A percentile compares a stretch with the other conserved stretches of the same genome.
Evolutionary conservation across 1,140 invertebrate species (phyloP).

Genomic region (Parasteatoda tepidariorum): DNA sequence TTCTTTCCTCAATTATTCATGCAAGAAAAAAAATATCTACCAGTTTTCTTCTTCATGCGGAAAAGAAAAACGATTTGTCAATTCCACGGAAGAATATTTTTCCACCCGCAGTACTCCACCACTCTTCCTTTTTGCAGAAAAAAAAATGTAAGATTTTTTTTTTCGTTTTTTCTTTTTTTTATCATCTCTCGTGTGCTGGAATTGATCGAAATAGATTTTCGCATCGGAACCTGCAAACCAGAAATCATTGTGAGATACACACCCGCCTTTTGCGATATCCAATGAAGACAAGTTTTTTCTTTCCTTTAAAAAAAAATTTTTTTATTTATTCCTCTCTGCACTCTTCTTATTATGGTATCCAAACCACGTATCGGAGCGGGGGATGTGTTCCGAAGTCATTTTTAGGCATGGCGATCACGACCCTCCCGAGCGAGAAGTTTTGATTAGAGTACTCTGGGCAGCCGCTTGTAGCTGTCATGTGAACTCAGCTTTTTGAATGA

Average conservation of each 20-base stretch:
- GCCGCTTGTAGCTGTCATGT: conserved; percentile 54
- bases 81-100: conserved; percentile 25
- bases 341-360: neutral
- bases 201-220: conserved; percentile 45
- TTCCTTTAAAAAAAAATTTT: neutral
- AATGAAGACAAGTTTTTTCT: neutral
- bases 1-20: conserved; percentile 14
- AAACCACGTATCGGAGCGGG: conserved; percentile 14
- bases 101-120: neutral
- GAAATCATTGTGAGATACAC: conserved; percentile 44
- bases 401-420: conserved; percentile 54
- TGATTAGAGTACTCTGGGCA: conserved; percentile 46
- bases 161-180: neutral
- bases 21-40: neutral
- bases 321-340: neutral
- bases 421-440: conserved; percentile 9
- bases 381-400: conserved; percentile 50
- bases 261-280: conserved; percentile 22
- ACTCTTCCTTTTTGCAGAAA: neutral
- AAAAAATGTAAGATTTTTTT: neutral
- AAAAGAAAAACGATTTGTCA: conserved; percentile 15
- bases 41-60: neutral
- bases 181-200: conserved; percentile 26
- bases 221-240: conserved; percentile 19
- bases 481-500: conserved; percentile 40